phyloP scores from a whole-genome alignment of 1,140 invertebrate species.

The Drosophila punjabiensis region DNA sequence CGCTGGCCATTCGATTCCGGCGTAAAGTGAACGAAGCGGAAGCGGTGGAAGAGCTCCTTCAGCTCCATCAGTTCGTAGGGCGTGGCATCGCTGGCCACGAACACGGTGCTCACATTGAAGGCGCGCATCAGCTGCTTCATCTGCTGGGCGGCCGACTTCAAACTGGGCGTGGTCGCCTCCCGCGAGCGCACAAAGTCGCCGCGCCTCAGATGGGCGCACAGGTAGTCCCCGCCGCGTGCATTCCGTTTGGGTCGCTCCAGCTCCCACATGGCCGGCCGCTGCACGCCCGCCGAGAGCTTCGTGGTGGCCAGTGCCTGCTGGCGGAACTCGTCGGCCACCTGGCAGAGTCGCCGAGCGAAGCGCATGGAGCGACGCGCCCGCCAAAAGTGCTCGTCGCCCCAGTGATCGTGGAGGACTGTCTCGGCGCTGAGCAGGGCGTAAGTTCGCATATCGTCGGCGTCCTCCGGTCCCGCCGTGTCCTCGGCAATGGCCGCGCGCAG shows the following conservation, averaged over 20 bases:
- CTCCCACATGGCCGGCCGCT: conserved; percentile 77
- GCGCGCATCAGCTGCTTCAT: conserved; percentile 88
- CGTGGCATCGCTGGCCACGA: conserved; percentile 92
- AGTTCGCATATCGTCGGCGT: conserved; percentile 66
- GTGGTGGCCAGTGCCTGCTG: conserved; percentile 88
- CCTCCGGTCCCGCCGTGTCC: conserved; percentile 53
- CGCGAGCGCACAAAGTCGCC: conserved; percentile 92
- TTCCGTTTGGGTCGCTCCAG: conserved; percentile 80
- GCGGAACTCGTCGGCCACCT: conserved; percentile 91
- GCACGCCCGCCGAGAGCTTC: conserved; percentile 85
- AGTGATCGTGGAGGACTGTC: conserved; percentile 94
- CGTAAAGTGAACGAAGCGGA: conserved; percentile 69
- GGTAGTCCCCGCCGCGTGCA: conserved; percentile 91
- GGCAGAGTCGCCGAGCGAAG: conserved; percentile 90
- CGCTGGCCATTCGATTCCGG: conserved; percentile 74
- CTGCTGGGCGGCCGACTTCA: conserved; percentile 90
- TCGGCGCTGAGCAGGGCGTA: conserved; percentile 95
- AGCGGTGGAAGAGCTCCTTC: conserved; percentile 70
- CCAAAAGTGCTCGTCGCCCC: conserved; percentile 95
- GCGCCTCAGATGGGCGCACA: conserved; percentile 93
- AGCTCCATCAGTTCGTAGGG: conserved; percentile 79
- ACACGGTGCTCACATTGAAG: conserved; percentile 89
- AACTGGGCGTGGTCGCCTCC: conserved; percentile 88
- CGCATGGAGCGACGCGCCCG: conserved; percentile 95
- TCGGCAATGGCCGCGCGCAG: conserved; percentile 62